Evolutionary conservation across 2,888 invertebrate species (phyloP).

Genomic region (Trissolcus japonicus): DNA sequence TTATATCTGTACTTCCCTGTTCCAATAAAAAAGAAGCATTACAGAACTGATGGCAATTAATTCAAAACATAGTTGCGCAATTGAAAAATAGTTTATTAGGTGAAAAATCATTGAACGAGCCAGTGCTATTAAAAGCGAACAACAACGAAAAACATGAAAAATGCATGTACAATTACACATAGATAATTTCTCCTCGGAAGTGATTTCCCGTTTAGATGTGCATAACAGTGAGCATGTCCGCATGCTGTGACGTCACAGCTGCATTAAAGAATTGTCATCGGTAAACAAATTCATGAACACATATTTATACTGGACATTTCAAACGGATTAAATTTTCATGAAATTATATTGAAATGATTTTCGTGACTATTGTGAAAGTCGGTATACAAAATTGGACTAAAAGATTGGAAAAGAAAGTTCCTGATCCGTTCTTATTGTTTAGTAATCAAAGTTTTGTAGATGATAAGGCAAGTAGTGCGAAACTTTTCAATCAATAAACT

Average conservation of each 20-base stretch:
- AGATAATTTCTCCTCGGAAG: slow-evolving; percentile 42
- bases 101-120: slow-evolving; percentile 35
- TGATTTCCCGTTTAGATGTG: slow-evolving; percentile 36
- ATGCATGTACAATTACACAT: slow-evolving; percentile 41
- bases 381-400: background rate
- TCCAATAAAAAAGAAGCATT: background rate
- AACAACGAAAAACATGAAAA: slow-evolving; percentile 33
- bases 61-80: slow-evolving; percentile 12
- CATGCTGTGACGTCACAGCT: background rate
- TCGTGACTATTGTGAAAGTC: background rate
- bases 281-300: background rate
- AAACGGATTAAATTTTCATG: background rate
- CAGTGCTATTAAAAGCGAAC: slow-evolving; percentile 21
- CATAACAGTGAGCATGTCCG: slow-evolving; percentile 16
- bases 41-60: background rate
- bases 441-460: no score
- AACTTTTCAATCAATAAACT: no score
- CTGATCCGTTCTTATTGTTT: no score
- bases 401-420: background rate
- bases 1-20: no score
- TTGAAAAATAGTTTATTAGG: slow-evolving; percentile 40
- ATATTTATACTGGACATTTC: background rate
- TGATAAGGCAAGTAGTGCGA: no score
- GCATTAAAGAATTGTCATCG: background rate
- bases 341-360: background rate